Evolutionary conservation across 2,113 vertebrate species (phyloP).

Genomic region (Bos javanicus): DNA sequence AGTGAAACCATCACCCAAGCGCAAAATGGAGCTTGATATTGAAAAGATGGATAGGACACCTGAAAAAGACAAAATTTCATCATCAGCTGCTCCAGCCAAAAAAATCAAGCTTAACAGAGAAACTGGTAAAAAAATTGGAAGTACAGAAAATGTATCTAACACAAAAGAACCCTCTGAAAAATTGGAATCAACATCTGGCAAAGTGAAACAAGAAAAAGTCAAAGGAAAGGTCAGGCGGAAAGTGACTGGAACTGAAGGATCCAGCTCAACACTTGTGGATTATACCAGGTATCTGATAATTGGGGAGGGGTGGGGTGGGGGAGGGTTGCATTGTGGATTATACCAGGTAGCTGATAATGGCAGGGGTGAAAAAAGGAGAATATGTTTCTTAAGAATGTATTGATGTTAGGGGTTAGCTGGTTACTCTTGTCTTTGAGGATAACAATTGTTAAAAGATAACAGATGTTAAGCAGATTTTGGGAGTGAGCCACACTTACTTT

Average conservation of each 20-base stretch:
- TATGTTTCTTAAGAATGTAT: not conserved
- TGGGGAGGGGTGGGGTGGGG: too few relatives aligned
- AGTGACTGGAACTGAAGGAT: constrained; percentile 78
- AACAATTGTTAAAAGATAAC: not conserved
- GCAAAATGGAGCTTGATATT: constrained; percentile 78
- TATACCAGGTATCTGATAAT: constrained; percentile 84
- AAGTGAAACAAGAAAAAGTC: constrained; percentile 80
- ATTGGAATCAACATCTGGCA: constrained; percentile 76
- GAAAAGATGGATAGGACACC: constrained; percentile 81
- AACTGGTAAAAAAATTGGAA: constrained; percentile 89
- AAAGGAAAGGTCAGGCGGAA: constrained; percentile 84
- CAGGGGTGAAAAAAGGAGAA: not conserved
- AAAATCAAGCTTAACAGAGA: constrained; percentile 96
- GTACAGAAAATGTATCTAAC: constrained; percentile 76
- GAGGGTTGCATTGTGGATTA: constrained; percentile 81
- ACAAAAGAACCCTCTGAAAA: constrained; percentile 81
- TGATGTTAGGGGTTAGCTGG: not conserved
- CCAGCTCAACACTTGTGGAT: constrained; percentile 82
- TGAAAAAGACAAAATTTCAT: constrained; percentile 80
- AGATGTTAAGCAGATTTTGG: not conserved
- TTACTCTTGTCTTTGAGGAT: not conserved
- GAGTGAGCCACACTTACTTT: not conserved
- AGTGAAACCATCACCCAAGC: constrained; percentile 81
- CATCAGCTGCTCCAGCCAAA: constrained; percentile 85
- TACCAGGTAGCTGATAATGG: constrained; percentile 82